Percentiles rank a stretch among this genome's conserved stretches.
Evolutionary conservation across 2,113 vertebrate species (phyloP).

Genomic region (Piprites chloris): DNA sequence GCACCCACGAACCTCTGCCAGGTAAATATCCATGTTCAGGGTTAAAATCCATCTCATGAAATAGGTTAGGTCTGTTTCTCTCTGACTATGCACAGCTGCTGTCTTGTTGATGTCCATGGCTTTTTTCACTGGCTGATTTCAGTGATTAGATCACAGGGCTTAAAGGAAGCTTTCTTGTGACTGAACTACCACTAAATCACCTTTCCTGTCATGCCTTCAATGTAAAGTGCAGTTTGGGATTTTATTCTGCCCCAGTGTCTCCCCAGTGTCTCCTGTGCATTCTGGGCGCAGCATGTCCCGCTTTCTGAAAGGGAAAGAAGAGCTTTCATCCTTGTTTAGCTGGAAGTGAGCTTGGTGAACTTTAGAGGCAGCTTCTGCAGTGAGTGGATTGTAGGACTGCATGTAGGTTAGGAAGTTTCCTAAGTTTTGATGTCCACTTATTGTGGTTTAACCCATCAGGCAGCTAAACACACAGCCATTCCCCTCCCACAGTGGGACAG

Average conservation of each 20-base stretch:
- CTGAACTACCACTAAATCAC: background rate
- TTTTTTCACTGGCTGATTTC: background rate
- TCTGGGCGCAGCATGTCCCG: background rate
- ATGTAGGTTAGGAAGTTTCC: background rate
- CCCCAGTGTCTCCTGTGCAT: background rate
- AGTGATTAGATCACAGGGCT: background rate
- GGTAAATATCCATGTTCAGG: conserved; percentile 68
- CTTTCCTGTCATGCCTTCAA: background rate
- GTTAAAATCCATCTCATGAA: background rate
- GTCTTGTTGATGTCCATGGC: background rate
- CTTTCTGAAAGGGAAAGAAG: background rate
- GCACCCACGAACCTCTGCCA: conserved; percentile 90
- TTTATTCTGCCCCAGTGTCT: background rate
- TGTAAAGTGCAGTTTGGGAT: background rate
- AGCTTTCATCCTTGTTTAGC: background rate
- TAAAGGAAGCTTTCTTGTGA: background rate
- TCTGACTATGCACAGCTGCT: background rate
- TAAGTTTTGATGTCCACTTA: background rate
- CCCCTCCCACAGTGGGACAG: background rate
- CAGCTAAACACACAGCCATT: background rate
- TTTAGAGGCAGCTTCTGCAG: background rate
- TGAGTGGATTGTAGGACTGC: background rate
- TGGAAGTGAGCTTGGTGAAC: background rate
- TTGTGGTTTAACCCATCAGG: background rate
- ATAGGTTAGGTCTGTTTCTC: background rate